These are phyloP conservation scores for Epinotia ramella DNA, from an alignment of 2,888 invertebrate genomes.

Conservation along the genomic window DNA sequence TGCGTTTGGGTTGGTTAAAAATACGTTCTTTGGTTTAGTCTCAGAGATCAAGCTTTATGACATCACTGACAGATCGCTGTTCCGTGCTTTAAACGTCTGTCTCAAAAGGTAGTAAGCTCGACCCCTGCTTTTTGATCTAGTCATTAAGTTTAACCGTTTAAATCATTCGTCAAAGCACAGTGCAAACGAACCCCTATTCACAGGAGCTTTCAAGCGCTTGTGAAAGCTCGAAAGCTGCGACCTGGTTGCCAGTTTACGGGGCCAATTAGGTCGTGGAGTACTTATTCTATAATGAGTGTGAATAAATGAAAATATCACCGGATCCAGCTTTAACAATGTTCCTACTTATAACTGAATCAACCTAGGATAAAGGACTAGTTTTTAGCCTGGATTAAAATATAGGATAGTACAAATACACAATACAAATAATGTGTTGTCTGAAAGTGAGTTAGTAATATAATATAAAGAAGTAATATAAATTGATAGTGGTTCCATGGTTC, in stretches of 20 bases:
- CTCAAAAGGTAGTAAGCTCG: neutral
- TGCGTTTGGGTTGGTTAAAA: too few species aligned
- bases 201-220: neutral
- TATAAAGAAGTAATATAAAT: too few species aligned
- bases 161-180: conserved; percentile 18
- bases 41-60: too few species aligned
- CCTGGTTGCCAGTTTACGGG: conserved; percentile 16
- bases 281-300: neutral
- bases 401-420: too few species aligned
- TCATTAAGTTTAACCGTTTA: neutral
- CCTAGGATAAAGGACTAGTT: neutral
- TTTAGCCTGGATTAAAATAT: too few species aligned
- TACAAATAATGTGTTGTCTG: too few species aligned
- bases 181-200: conserved; percentile 27
- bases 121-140: neutral
- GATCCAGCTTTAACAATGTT: neutral
- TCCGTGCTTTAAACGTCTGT: too few species aligned
- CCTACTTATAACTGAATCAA: neutral
- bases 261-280: neutral
- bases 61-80: too few species aligned
- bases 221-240: conserved; percentile 10
- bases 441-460: too few species aligned
- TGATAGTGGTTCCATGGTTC: too few species aligned
- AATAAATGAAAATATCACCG: neutral
- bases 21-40: too few species aligned